Conservation (phyloP, 2,113 vertebrate genomes). For the Hippocampus zosterae region DNA sequence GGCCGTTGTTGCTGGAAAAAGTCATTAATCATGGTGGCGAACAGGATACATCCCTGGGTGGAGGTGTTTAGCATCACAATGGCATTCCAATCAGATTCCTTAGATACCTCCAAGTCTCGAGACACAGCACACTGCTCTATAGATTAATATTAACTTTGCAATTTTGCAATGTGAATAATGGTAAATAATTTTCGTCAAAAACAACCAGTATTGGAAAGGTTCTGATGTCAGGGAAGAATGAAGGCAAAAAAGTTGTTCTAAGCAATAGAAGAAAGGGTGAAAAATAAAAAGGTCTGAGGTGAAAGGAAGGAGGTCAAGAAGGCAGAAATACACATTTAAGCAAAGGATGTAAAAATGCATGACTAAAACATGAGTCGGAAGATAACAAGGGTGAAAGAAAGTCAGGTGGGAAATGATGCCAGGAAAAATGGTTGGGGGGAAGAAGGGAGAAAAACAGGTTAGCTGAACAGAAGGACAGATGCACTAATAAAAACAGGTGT, state of each 20-base stretch:
- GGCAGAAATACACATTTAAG: no score
- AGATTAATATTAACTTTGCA: no score
- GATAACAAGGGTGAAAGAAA: no score
- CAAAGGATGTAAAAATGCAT: no score
- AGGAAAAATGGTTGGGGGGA: no score
- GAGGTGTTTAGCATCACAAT: slow-evolving; percentile 63
- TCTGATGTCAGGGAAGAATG: background rate
- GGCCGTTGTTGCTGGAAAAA: background rate
- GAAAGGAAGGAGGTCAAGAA: no score
- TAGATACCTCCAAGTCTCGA: slow-evolving; percentile 27
- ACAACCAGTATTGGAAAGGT: background rate
- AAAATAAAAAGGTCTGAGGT: background rate
- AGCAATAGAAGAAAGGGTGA: background rate
- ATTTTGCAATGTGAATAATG: background rate
- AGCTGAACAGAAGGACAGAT: no score
- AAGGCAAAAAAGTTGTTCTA: background rate
- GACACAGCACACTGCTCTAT: background rate
- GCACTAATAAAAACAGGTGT: no score
- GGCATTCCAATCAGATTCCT: slow-evolving; percentile 64
- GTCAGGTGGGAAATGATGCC: no score
- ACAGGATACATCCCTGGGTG: slow-evolving; percentile 35
- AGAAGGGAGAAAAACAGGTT: no score
- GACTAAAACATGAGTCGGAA: no score
- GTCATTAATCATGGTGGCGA: slow-evolving; percentile 48
- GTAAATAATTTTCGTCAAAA: background rate